Evolutionary conservation across 2,113 vertebrate genomes (phyloP).

Genomic region (Etia nguti): DNA sequence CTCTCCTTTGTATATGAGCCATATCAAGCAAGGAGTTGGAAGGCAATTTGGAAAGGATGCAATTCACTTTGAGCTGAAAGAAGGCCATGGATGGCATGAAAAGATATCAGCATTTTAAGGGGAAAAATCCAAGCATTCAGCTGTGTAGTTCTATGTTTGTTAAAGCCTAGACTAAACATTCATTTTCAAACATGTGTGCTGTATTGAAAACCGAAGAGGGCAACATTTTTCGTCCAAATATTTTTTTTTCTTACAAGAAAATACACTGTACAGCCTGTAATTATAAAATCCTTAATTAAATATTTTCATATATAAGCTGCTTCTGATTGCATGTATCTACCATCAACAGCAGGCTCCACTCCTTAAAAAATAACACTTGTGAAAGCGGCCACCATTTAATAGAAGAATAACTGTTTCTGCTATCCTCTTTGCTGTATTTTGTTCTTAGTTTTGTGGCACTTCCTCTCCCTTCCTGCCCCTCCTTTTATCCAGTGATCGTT

Average conservation of each 20-base stretch:
- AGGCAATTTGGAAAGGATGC: slow-evolving; percentile 61
- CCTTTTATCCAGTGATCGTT: slow-evolving; percentile 58
- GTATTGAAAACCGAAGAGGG: neutral
- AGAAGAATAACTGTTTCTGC: slow-evolving; percentile 2
- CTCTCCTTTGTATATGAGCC: slow-evolving; percentile 68
- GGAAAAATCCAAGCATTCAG: slow-evolving; percentile 13
- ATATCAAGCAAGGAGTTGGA: slow-evolving; percentile 53
- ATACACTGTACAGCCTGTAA: neutral
- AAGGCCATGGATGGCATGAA: slow-evolving; percentile 40
- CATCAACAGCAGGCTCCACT: neutral
- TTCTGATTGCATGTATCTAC: neutral
- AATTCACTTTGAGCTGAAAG: slow-evolving; percentile 69
- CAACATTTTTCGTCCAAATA: neutral
- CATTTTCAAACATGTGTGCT: neutral
- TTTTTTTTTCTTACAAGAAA: neutral
- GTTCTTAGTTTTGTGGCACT: slow-evolving; percentile 23
- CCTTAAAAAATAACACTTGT: neutral
- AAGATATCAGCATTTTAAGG: slow-evolving; percentile 49
- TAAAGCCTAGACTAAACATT: neutral
- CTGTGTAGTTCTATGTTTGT: slow-evolving; percentile 14
- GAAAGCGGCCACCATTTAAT: neutral
- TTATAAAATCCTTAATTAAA: neutral
- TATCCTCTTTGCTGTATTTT: slow-evolving; percentile 32
- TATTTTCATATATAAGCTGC: neutral
- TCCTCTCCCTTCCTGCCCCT: neutral